phyloP scores from a whole-genome alignment of 2,888 invertebrate genomes.

The Drosophila histrio region DNA sequence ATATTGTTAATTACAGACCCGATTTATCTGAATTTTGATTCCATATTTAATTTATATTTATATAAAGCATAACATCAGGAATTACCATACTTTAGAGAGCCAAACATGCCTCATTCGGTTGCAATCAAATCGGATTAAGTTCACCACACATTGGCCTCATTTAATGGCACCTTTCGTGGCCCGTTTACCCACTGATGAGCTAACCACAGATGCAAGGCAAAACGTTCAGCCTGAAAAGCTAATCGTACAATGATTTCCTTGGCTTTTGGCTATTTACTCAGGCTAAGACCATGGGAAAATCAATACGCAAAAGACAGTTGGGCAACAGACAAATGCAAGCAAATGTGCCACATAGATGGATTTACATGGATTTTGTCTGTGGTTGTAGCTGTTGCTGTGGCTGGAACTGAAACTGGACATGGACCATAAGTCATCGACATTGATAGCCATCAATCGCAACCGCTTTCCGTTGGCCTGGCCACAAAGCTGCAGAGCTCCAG shows the following conservation, averaged over 20 bases:
- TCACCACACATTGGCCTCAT: slow-evolving; percentile 42
- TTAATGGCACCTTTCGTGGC: slow-evolving; percentile 29
- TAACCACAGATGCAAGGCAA: slow-evolving; percentile 24
- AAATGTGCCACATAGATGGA: slow-evolving; percentile 69
- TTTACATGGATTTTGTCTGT: slow-evolving; percentile 43
- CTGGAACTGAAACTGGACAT: slow-evolving; percentile 36
- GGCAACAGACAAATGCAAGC: slow-evolving; percentile 17
- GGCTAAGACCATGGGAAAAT: slow-evolving; percentile 65
- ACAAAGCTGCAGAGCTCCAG: slow-evolving; percentile 36
- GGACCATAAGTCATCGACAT: slow-evolving; percentile 74
- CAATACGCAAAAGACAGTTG: slow-evolving; percentile 50
- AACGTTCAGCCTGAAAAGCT: slow-evolving; percentile 19
- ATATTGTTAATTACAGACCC: no score
- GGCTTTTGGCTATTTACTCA: slow-evolving; percentile 65
- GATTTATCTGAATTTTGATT: neutral
- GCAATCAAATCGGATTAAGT: slow-evolving; percentile 47
- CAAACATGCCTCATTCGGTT: slow-evolving; percentile 22
- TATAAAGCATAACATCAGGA: neutral
- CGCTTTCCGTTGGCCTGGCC: slow-evolving; percentile 59
- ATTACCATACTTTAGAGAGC: neutral
- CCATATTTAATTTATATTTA: neutral
- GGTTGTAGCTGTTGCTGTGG: slow-evolving; percentile 5
- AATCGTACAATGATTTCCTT: slow-evolving; percentile 46
- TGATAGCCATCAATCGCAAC: slow-evolving; percentile 78
- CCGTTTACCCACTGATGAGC: slow-evolving; percentile 31